A percentile compares a stretch with the other conserved stretches of the same genome.
These are phyloP conservation scores for Phylloscopus whistleri DNA, from an alignment of 2,113 vertebrate species.

Conservation along the genomic window DNA sequence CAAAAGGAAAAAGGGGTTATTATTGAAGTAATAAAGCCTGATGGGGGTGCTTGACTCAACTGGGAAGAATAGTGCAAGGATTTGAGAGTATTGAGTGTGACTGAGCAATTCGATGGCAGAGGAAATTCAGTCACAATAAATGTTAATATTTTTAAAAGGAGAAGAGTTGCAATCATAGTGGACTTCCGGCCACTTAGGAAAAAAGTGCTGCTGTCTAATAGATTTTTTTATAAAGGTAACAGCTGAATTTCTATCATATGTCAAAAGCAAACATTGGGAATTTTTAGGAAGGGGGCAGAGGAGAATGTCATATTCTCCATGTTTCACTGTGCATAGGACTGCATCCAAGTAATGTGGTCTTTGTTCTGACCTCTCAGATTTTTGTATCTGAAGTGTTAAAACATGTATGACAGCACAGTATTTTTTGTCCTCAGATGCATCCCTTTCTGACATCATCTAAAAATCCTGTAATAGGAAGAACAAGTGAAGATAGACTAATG, in stretches of 20 bases:
- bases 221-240: neutral
- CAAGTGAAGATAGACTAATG: neutral
- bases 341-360: neutral
- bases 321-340: neutral
- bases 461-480: neutral
- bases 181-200: accelerated
- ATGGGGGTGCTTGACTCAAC: neutral
- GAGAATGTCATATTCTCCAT: neutral
- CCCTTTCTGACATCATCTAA: neutral
- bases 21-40: neutral
- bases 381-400: neutral
- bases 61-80: neutral
- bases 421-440: neutral
- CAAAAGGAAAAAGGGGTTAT: neutral
- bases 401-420: neutral
- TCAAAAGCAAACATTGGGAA: neutral
- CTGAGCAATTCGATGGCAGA: neutral
- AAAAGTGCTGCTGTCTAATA: neutral
- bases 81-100: neutral
- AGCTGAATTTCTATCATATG: neutral
- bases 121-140: neutral
- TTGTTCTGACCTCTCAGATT: neutral
- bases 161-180: neutral
- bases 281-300: neutral
- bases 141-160: neutral